phyloP scores from a whole-genome alignment of 2,888 invertebrate genomes.

The Cecidostiba fungosa region DNA sequence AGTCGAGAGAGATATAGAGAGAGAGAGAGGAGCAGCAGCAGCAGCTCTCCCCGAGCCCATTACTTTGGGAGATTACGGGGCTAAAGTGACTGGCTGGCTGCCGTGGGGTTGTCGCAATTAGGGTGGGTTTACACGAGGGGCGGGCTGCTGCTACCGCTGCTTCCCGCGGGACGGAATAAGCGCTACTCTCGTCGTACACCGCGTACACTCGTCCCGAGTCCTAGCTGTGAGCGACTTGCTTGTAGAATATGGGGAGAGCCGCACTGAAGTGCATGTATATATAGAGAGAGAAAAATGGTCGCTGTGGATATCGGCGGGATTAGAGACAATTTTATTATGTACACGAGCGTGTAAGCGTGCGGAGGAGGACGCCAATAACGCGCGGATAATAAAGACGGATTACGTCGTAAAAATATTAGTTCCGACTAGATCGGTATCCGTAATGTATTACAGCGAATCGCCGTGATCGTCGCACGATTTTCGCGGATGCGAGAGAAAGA shows the following conservation, averaged over 20 bases:
- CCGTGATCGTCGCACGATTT: too few species aligned
- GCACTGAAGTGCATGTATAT: too few species aligned
- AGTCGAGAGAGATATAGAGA: slow-evolving; percentile 49
- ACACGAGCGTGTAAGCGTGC: slow-evolving; percentile 1
- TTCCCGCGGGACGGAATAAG: slow-evolving; percentile 38
- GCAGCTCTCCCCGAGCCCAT: slow-evolving; percentile 62
- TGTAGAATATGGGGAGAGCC: too few species aligned
- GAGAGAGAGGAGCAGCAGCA: slow-evolving; percentile 59
- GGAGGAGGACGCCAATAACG: neutral
- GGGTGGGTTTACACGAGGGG: slow-evolving; percentile 62
- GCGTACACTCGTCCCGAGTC: too few species aligned
- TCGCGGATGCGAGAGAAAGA: too few species aligned
- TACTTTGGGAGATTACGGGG: slow-evolving; percentile 63
- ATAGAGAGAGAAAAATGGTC: slow-evolving; percentile 62
- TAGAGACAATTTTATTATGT: slow-evolving; percentile 51
- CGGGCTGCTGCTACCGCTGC: slow-evolving; percentile 36
- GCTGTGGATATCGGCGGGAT: neutral
- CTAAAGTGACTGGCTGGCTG: slow-evolving; percentile 62
- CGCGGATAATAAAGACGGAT: slow-evolving; percentile 56
- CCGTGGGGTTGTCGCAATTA: slow-evolving; percentile 63
- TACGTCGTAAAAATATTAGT: slow-evolving; percentile 54
- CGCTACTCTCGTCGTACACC: too few species aligned
- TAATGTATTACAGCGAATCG: neutral
- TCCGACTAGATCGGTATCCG: slow-evolving; percentile 22
- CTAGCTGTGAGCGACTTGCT: neutral